These are phyloP conservation scores for Anguilla pacifica DNA, from an alignment of 2,797 vertebrate species.

Conservation along the genomic window DNA sequence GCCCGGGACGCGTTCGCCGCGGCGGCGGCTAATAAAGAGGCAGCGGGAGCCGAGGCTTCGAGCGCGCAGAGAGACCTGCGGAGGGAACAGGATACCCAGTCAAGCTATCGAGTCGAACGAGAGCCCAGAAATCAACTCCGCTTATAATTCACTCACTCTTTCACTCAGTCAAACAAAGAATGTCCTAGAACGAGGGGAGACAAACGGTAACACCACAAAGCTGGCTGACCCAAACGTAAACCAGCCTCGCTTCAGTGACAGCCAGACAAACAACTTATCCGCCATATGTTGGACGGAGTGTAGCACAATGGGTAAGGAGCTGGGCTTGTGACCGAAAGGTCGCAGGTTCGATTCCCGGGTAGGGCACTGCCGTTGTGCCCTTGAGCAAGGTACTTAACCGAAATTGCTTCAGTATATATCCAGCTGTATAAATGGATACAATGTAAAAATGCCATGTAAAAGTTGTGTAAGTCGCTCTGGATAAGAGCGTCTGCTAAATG, in stretches of 20 bases:
- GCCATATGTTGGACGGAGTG: too few species aligned
- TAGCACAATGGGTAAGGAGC: too few species aligned
- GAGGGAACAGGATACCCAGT: constrained; percentile 6
- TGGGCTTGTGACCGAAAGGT: too few species aligned
- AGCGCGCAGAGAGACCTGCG: background rate
- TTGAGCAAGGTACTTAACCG: too few species aligned
- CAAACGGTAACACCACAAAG: background rate
- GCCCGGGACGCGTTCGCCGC: background rate
- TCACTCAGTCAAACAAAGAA: background rate
- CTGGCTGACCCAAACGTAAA: background rate
- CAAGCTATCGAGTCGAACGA: constrained; percentile 21
- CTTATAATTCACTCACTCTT: background rate
- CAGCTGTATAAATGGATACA: too few species aligned
- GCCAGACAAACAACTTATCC: background rate
- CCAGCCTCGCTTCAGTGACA: background rate
- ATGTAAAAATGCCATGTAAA: too few species aligned
- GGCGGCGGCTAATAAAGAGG: constrained; percentile 40
- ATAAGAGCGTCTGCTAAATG: too few species aligned
- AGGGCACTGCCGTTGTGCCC: too few species aligned
- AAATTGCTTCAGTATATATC: too few species aligned
- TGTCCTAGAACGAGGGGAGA: background rate
- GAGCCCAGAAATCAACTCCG: background rate
- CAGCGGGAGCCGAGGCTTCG: background rate
- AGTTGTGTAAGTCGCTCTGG: too few species aligned
- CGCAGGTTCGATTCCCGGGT: too few species aligned